Evolutionary conservation across 2,797 vertebrate species (phyloP), one percentile per base, ranked within the genome.

Genomic region (Ambastaia sidthimunki): DNA sequence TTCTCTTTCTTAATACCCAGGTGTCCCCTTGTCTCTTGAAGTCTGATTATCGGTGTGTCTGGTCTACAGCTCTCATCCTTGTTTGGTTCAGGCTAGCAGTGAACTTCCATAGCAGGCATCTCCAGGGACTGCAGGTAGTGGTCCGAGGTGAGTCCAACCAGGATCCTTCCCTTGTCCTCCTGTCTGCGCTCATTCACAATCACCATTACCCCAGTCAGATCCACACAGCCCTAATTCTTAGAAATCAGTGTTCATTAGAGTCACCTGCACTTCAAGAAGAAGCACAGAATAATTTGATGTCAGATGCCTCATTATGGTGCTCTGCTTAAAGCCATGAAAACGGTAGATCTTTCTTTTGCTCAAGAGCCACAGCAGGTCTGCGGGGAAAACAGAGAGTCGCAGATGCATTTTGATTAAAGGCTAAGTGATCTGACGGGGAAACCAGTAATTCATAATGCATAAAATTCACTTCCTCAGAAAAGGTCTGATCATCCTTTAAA

Each of bases 71-170:
- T 84, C 72, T 5, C 34, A 82, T 66, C 41, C 44, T 31, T 63
- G 28, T 67, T 15, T 12, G 48, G 59, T 48, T 94, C 69, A 82
- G 92, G 71, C 81, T 78, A 0, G 83, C 90, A 21, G 75, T 93
- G 82, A 87, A 93, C 80, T 92, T 98, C 86, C 66, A 12, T 11
- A 19, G 37, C 57, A 0, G 96, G 96, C 81, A 95, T 97, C 89
- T 95, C 96, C 62, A 96, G 96, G 7, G 96, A 97, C 84, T 97
- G 95, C 89, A 98, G 96, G 88, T 96, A 96, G 88, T 96, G 96
- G 96, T 94, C 68, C 94, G 90, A 95, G 95, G 94, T 94, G 75
- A 50, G 71, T 67, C 57, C 1, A 9, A 6, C 34, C 34, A 5
- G 4, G 52, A 67, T 84, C 50, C 76, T 0, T 28, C 12, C 11